Evolutionary conservation across 2,888 invertebrate genomes (phyloP), one percentile per base, ranked within the genome.

Genomic region (Athalia cordata): DNA sequence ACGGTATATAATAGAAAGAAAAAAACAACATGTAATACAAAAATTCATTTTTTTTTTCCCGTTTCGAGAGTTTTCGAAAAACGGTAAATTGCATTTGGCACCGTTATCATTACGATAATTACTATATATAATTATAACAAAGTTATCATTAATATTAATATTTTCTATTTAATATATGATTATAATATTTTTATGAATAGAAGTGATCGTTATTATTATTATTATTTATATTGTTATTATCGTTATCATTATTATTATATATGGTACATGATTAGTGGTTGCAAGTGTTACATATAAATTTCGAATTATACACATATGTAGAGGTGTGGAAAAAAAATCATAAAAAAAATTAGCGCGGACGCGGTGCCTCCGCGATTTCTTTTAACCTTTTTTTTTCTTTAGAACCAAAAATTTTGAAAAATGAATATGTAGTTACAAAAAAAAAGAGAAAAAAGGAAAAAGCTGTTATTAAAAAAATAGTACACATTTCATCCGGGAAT

Each of bases 41-140:
- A 68, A 55, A n/a, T n/a, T n/a, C n/a, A n/a, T n/a, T n/a, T n/a
- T n/a, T 11, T 29, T 43, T 47, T 62, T 49, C 3, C 13, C 7
- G 13, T 49, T 11, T 11, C 5, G 43, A 8, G 7, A 52, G 50
- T 65, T 68, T 65, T 68, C 2, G 7, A 68, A 5, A 8, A 50
- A 59, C 49, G 59, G 72, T 9, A 59, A 72, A 72, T 47, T 8
- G 72, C 6, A 72, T 72, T 72, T 72, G 72, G 72, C 72, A 72
- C 72, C 59, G 15, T 59, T 72, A 47, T 43, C 55, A n/a, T 55
- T n/a, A n/a, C n/a, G 9, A 55, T n/a, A n/a, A 55, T 55, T 55
- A n/a, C n/a, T n/a, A n/a, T n/a, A 55, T 55, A 8, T n/a, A 11
- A 55, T 55, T n/a, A 8, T 55, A 55, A 29, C 29, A 29, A 29